Base-by-base conservation (phyloP, 2,888 invertebrate genomes). In the Creontiades dilutus region DNA sequence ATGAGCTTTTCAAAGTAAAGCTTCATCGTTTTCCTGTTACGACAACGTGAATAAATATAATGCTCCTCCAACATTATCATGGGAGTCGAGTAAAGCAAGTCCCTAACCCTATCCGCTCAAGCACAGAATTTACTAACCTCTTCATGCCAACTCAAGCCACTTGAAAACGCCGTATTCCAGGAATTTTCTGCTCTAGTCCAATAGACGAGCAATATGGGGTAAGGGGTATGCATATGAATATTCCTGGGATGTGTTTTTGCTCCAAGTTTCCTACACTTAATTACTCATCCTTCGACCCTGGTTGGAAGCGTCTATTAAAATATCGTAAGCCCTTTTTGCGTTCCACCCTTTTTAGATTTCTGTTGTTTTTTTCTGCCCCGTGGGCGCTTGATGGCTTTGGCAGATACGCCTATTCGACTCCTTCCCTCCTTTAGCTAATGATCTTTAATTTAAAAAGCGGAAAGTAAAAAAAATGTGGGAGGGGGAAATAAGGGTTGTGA, bases 261-360 rank as follows among this genome's bases (percentile, higher is more conserved):
- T 52, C 16, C 14, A 12, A 52, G 52, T 52, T 11, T 16, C 52
- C 52, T 27, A 23, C 23, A 68, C 19, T 27, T 68, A 68, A 68
- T 68, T 68, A 68, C 68, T 23, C 68, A 7, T 19, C 61, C 3
- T 61, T 1, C 2, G 52, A 52, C 14, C 52, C 52, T 37, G 37
- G 7, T 2, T 16, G 57, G n/a, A 16, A 68, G 27, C 7, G 68
- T 5, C 12, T 19, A 68, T 68, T 68, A 68, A 68, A 68, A 68
- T 68, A 68, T 68, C 68, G 68, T 68, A 68, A 68, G 68, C 23
- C 23, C 19, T 23, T 68, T 68, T 23, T 68, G 23, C 23, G n/a
- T 9, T 23, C 68, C 7, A 23, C 27, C 37, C 2, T 68, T 68
- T 68, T 23, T 68, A 52, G 16, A 23, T 68, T 27, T 68, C 23